A percentile compares a stretch with the other conserved stretches of the same genome.
Evolutionary conservation across 2,888 invertebrate genomes (phyloP).

Genomic region (Hydriomena furcata): DNA sequence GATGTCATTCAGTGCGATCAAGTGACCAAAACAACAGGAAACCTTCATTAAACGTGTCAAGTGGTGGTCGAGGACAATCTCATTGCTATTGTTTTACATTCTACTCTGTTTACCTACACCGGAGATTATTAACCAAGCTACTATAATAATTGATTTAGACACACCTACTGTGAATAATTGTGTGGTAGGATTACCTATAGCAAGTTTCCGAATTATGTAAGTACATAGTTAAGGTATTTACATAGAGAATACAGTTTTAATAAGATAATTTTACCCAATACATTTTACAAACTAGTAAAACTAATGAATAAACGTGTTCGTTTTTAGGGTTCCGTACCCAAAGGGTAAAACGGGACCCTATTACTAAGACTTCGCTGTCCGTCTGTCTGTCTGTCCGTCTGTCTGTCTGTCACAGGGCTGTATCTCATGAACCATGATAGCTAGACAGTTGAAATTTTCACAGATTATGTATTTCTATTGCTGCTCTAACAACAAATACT

Average conservation of each 20-base stretch:
- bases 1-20: slow-evolving; percentile 47
- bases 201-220: slow-evolving; percentile 18
- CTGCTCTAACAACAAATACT: no score
- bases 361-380: no score
- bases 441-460: no score
- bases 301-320: no score
- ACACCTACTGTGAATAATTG: slow-evolving; percentile 25
- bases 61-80: slow-evolving; percentile 31
- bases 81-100: slow-evolving; percentile 8
- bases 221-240: not conserved
- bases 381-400: no score
- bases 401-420: no score
- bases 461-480: no score
- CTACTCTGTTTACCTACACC: slow-evolving; percentile 5
- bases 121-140: slow-evolving; percentile 6
- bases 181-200: slow-evolving; percentile 29
- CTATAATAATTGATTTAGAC: slow-evolving; percentile 14
- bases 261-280: not conserved
- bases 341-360: no score
- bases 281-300: no score
- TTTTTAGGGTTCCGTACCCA: no score
- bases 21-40: slow-evolving; percentile 54
- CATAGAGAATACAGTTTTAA: not conserved
- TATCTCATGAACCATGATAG: no score
- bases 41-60: slow-evolving; percentile 49